These are phyloP conservation scores for Rotaria macrura DNA, from an alignment of 2,888 invertebrate species.

Conservation along the genomic window DNA sequence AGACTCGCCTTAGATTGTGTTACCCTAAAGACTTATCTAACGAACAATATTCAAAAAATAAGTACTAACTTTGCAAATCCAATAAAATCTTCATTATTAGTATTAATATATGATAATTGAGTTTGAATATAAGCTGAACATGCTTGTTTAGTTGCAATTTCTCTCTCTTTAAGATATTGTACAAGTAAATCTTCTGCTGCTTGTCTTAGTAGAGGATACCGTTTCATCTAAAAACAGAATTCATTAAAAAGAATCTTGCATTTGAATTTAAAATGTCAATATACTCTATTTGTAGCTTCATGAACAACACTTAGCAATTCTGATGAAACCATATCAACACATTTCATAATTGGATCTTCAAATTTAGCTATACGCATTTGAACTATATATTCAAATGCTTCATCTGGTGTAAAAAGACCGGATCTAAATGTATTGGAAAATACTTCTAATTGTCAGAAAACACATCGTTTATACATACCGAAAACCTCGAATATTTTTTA, in stretches of 20 bases:
- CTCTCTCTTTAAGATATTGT: conserved; percentile 79
- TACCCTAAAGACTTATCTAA: too few relatives aligned
- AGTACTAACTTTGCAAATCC: conserved; percentile 39
- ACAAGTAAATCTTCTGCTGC: conserved; percentile 95
- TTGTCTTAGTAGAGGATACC: conserved; percentile 91
- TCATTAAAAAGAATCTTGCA: too few relatives aligned
- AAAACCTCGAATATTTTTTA: conserved; percentile 90
- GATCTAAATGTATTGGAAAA: conserved; percentile 52
- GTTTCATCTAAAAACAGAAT: conserved; percentile 61
- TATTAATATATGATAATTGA: conserved; percentile 50
- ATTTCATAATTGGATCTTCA: conserved; percentile 91
- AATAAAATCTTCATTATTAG: conserved; percentile 51
- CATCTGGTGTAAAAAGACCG: conserved; percentile 96
- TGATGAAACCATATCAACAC: conserved; percentile 89
- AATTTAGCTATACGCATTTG: conserved; percentile 91
- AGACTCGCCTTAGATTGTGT: too few relatives aligned
- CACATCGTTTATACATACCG: too few relatives aligned
- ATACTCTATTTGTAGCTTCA: conserved; percentile 76
- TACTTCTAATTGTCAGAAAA: too few relatives aligned
- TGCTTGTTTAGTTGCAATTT: conserved; percentile 90
- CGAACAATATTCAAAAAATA: too few relatives aligned
- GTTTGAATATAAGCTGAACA: conserved; percentile 70
- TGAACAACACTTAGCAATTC: conserved; percentile 91
- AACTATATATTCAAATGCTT: conserved; percentile 99
- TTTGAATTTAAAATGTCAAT: too few relatives aligned